Base-by-base conservation (phyloP, 2,797 vertebrate genomes). In the Melanotaenia trifasciata region DNA sequence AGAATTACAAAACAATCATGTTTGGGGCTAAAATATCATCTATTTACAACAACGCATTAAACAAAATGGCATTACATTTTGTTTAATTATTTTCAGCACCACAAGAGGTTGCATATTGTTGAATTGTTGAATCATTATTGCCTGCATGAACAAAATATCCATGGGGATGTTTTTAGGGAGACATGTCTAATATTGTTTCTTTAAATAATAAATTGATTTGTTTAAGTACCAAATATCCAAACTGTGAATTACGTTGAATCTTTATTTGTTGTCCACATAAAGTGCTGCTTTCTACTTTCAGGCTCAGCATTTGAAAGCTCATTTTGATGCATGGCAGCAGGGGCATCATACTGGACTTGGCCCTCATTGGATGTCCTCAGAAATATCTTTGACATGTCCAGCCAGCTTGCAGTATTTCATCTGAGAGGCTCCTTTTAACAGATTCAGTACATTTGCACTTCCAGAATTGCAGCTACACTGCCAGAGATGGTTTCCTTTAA, bases 401-500 rank as follows among this genome's bases (percentile, higher is more conserved):
- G 51, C 24, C 38, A 60, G 40, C 59, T 30, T 66, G 2, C n/a
- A 33, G 28, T 10, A 40, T 70, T 54, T 74, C 4, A 72, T 24
- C 12, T 36, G 8, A 77, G 54, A 60, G 50, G 24, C 11, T 20
- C 24, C 28, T 64, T 58, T 28, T 30, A 58, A 24, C 50, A 67
- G 54, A 76, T 64, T 73, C 40, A 20, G 36, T 61, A 7, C 18
- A 32, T 60, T 74, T 72, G 1, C 35, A 60, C 67, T 64, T 70
- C 45, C 12, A 43, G 1, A 33, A 16, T 7, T 67, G 3, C 43
- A 16, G 51, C 35, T 64, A 32, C 35, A 70, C 36, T 69, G 36
- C 40, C 66, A 47, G 64, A 5, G 5, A 51, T 38, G 24, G 14
- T 13, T 43, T 43, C 6, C 58, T 64, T 72, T 66, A 14, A 72